Evolutionary conservation across 1,140 invertebrate genomes (phyloP).

Genomic region (Fragariocoptes setiger): DNA sequence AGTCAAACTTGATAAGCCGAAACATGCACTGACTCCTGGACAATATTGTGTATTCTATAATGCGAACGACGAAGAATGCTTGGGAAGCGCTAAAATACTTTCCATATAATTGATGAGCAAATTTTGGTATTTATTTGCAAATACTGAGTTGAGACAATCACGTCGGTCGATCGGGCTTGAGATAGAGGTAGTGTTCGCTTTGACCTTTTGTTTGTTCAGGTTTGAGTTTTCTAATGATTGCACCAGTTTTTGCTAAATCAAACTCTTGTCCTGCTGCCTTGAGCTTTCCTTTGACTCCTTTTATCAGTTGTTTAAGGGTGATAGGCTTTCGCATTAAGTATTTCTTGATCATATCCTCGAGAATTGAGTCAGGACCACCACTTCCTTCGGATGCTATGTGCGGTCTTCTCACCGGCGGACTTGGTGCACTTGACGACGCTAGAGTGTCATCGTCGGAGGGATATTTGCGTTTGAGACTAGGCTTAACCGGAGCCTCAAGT

Average conservation of each 20-base stretch:
- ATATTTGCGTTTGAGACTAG: neutral
- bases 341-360: conserved; percentile 63
- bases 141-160: no score
- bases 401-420: neutral
- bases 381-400: neutral
- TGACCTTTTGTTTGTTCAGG: conserved; percentile 67
- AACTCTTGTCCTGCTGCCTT: conserved; percentile 48
- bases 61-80: no score
- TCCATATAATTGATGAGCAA: no score
- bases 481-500: conserved; percentile 14
- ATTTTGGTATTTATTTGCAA: no score
- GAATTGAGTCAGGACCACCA: conserved; percentile 41
- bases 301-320: conserved; percentile 68
- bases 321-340: conserved; percentile 80
- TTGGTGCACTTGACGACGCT: neutral
- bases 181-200: conserved; percentile 70
- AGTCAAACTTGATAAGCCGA: no score
- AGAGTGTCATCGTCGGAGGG: neutral
- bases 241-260: conserved; percentile 67
- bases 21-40: no score
- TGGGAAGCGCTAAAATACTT: no score
- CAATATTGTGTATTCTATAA: no score
- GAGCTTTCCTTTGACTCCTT: conserved; percentile 80
- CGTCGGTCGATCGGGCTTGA: conserved; percentile 18
- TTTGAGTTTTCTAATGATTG: conserved; percentile 73